Evolutionary conservation across 2,888 invertebrate species (phyloP).

Genomic region (Nineta flava): DNA sequence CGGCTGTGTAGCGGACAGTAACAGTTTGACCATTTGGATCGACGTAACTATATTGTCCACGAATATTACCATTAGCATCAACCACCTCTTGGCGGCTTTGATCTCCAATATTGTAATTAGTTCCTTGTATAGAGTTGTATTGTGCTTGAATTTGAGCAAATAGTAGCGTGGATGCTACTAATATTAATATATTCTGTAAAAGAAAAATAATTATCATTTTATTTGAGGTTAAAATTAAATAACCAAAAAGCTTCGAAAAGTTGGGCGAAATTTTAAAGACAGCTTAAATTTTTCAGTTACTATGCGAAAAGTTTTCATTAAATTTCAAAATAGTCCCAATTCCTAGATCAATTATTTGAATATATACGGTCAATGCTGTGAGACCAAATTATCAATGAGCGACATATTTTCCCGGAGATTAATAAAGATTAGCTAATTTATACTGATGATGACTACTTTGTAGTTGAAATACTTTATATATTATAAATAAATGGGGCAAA

Average conservation of each 20-base stretch:
- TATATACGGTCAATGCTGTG: too few relatives aligned
- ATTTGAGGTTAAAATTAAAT: background rate
- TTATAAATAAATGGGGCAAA: too few relatives aligned
- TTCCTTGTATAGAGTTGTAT: background rate
- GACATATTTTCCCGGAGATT: too few relatives aligned
- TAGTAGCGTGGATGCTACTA: background rate
- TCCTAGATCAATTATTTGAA: too few relatives aligned
- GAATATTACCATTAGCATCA: background rate
- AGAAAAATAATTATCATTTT: background rate
- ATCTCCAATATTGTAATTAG: slow-evolving; percentile 1
- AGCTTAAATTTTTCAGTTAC: background rate
- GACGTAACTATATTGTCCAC: slow-evolving; percentile 3
- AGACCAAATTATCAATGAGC: too few relatives aligned
- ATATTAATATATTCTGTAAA: background rate
- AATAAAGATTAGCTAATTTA: too few relatives aligned
- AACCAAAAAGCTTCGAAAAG: background rate
- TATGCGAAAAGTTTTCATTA: too few relatives aligned
- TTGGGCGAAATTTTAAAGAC: background rate
- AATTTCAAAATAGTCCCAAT: too few relatives aligned
- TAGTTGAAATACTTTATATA: too few relatives aligned
- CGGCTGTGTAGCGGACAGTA: slow-evolving; percentile 23
- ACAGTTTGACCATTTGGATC: slow-evolving; percentile 4
- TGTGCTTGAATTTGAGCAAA: background rate
- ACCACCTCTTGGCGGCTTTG: slow-evolving; percentile 2
- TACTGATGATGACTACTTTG: too few relatives aligned